Conservation (phyloP, 2,113 vertebrate species). For the Atrichornis clamosus region DNA sequence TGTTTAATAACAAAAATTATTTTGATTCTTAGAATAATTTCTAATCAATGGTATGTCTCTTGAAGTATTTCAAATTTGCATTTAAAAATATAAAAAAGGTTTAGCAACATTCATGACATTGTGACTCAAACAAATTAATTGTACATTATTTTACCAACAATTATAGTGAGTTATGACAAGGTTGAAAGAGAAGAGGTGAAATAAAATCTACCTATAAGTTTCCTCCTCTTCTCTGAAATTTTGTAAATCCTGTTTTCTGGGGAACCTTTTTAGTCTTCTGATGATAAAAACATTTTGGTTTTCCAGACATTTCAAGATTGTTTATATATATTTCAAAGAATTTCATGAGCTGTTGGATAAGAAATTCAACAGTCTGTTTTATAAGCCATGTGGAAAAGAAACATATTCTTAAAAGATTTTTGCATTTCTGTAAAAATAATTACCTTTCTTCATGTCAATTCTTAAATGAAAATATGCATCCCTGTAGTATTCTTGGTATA, state of each 20-base stretch:
- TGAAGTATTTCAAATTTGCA: neutral
- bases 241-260: neutral
- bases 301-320: neutral
- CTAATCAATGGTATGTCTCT: neutral
- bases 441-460: neutral
- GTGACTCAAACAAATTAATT: neutral
- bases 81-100: neutral
- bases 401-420: too few species aligned
- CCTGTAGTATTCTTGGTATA: neutral
- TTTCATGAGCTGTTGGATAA: neutral
- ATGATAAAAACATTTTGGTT: neutral
- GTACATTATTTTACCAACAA: neutral
- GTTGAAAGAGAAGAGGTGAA: neutral
- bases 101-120: neutral
- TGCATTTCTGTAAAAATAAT: neutral
- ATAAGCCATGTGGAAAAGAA: neutral
- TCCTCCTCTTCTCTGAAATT: neutral
- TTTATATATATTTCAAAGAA: neutral
- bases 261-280: neutral
- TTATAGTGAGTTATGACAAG: neutral
- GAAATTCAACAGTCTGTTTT: neutral
- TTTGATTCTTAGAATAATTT: neutral
- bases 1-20: neutral
- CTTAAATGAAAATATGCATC: neutral
- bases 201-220: neutral